Conservation (phyloP, 2,113 vertebrate genomes). For the Saccopteryx leptura region DNA sequence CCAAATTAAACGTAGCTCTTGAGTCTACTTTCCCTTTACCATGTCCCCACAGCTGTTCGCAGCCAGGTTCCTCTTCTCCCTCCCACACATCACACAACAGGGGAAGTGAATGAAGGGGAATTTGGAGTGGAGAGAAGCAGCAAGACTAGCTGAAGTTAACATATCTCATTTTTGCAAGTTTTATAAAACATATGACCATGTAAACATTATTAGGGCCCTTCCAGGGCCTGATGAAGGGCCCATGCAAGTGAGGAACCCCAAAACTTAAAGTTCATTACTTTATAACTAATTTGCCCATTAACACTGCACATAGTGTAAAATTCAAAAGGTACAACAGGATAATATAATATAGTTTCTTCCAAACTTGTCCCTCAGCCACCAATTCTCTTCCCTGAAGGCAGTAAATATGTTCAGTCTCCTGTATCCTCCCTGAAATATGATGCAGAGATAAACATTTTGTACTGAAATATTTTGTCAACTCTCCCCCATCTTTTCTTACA, state of each 20-base stretch:
- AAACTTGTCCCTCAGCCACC: background rate
- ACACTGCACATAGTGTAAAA: background rate
- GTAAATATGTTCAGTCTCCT: background rate
- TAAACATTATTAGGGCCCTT: background rate
- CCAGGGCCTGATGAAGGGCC: background rate
- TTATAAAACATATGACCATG: background rate
- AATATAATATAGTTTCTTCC: background rate
- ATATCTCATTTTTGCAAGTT: background rate
- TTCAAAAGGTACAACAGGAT: background rate
- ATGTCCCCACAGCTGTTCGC: background rate
- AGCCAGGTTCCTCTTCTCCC: background rate
- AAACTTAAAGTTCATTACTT: background rate
- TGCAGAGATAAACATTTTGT: background rate
- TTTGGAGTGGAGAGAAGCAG: conserved; percentile 14
- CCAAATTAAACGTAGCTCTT: background rate
- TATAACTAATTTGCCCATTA: background rate
- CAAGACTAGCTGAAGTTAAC: background rate
- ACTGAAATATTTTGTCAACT: background rate
- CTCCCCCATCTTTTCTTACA: background rate
- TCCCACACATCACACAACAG: background rate
- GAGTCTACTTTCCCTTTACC: background rate
- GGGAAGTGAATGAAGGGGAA: background rate
- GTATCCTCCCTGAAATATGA: background rate
- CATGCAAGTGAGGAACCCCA: background rate
- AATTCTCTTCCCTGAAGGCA: background rate